phyloP scores from a whole-genome alignment of 2,113 vertebrate genomes.

The Eudorcas thomsonii region DNA sequence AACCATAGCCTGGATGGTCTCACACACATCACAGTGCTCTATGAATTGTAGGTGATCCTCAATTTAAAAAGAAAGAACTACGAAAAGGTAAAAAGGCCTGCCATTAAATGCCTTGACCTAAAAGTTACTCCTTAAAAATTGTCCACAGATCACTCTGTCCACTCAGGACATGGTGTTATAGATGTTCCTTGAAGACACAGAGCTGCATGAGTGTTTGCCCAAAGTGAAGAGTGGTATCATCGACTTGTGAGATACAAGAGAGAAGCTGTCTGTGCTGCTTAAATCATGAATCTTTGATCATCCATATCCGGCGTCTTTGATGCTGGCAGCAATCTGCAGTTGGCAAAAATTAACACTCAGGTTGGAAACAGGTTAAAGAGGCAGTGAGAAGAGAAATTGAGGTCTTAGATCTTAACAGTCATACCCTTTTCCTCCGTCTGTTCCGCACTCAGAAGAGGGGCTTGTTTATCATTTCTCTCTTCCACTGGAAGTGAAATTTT shows the following conservation, averaged over 20 bases:
- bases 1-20: not conserved
- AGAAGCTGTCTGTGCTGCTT: conserved; percentile 24
- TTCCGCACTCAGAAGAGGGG: not conserved
- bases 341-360: conserved; percentile 45
- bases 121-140: not conserved
- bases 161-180: not conserved
- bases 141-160: not conserved
- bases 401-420: not conserved
- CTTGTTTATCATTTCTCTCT: not conserved
- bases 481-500: not conserved
- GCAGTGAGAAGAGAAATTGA: not conserved
- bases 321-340: conserved; percentile 1
- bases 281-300: conserved; percentile 46
- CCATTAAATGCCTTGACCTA: not conserved
- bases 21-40: not conserved
- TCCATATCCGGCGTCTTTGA: not conserved
- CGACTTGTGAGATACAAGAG: not conserved
- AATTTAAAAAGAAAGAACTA: not conserved
- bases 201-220: not conserved
- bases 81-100: not conserved
- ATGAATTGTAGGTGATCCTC: not conserved
- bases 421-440: not conserved
- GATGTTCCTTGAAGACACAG: conserved; percentile 12
- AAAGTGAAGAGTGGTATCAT: not conserved
- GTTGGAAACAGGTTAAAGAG: conserved; percentile 21